Evolutionary conservation across 2,113 vertebrate genomes (phyloP).

Genomic region (Oreotrochilus melanogaster): DNA sequence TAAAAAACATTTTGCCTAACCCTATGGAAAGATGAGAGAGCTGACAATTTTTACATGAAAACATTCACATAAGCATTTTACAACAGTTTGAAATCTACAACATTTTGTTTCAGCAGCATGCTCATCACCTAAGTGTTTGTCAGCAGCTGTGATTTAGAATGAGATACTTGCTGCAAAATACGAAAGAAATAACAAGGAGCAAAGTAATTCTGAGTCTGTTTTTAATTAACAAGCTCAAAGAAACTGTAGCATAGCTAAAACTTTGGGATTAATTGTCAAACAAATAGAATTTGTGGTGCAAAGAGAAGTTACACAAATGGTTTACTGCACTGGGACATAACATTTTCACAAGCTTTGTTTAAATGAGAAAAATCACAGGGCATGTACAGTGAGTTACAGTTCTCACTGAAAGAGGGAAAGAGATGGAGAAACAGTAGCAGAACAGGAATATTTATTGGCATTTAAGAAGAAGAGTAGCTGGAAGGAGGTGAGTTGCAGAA

Average conservation of each 20-base stretch:
- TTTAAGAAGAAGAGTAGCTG: not conserved
- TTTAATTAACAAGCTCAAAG: not conserved
- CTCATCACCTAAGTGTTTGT: not conserved
- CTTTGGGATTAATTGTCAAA: slow-evolving; percentile 2
- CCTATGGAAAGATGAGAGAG: not conserved
- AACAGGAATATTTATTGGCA: not conserved
- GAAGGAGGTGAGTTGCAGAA: not conserved
- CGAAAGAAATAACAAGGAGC: not conserved
- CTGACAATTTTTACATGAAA: not conserved
- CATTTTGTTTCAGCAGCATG: not conserved
- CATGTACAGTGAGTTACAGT: not conserved
- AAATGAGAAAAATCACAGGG: not conserved
- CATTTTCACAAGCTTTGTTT: slow-evolving; percentile 31
- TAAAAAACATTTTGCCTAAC: not conserved
- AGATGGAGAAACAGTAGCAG: not conserved
- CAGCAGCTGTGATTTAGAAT: not conserved
- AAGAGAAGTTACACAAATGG: not conserved
- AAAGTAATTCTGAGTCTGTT: not conserved
- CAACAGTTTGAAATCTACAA: not conserved
- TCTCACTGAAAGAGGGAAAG: not conserved
- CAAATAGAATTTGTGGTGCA: slow-evolving; percentile 3
- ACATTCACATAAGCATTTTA: not conserved
- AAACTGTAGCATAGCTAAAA: not conserved
- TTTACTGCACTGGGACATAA: slow-evolving; percentile 16
- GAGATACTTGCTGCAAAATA: not conserved